phyloP scores from a whole-genome alignment of 2,797 vertebrate genomes.

The Megalops cyprinoides region DNA sequence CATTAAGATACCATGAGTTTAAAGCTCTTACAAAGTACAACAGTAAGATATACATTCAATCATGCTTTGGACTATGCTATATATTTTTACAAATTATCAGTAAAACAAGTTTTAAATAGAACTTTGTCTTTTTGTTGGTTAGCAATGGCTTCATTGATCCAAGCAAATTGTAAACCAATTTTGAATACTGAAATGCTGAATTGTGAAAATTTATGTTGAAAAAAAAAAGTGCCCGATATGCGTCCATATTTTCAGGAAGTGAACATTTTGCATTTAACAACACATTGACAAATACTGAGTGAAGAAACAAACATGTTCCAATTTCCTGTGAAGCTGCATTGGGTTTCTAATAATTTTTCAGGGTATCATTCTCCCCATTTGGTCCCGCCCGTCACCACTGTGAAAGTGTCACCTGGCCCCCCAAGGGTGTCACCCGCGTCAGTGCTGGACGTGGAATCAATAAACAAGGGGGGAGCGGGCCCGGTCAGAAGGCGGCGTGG shows the following conservation, averaged over 20 bases:
- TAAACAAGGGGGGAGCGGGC: too few species aligned
- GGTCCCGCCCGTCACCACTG: not conserved
- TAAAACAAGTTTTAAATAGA: not conserved
- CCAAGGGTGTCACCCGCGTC: not conserved
- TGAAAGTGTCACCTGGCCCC: not conserved
- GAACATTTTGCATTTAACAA: not conserved
- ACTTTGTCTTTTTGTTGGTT: not conserved
- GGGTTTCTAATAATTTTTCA: not conserved
- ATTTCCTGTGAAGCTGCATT: not conserved
- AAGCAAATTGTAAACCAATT: not conserved
- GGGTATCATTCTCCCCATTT: not conserved
- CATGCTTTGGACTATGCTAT: not conserved
- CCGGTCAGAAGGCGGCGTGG: not conserved
- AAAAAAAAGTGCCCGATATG: not conserved
- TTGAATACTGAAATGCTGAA: not conserved
- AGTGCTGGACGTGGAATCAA: not conserved
- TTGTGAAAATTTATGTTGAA: not conserved
- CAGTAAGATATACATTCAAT: not conserved
- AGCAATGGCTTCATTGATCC: not conserved
- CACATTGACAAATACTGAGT: not conserved
- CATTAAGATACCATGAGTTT: too few species aligned
- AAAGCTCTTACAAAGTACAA: too few species aligned
- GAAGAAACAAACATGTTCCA: not conserved
- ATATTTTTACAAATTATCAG: not conserved
- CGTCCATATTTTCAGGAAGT: not conserved